phyloP scores from a whole-genome alignment of 2,797 vertebrate genomes.

The Sus cebifrons region DNA sequence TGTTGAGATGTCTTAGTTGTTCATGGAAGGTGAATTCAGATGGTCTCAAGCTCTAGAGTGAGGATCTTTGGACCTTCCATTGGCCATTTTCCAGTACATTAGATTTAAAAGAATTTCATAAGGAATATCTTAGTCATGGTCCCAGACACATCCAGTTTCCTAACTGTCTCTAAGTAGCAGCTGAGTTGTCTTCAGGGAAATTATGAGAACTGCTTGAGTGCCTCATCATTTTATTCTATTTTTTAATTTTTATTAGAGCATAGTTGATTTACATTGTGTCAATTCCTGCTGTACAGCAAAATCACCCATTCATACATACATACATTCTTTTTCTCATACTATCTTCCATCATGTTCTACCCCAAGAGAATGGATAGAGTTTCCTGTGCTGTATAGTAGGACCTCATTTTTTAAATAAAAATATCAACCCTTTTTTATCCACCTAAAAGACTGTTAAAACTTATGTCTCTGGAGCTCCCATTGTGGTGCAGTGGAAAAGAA shows the following conservation, averaged over 20 bases:
- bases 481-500: too few species aligned
- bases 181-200: not conserved
- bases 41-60: not conserved
- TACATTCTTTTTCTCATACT: too few species aligned
- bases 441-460: not conserved
- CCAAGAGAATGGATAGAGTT: too few species aligned
- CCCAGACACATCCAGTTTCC: not conserved
- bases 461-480: too few species aligned
- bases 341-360: too few species aligned
- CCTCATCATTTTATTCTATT: not conserved
- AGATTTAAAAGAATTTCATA: not conserved
- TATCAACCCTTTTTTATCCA: not conserved
- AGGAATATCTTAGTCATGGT: not conserved
- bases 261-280: too few species aligned
- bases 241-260: too few species aligned
- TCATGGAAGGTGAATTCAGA: constrained; percentile 33
- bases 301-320: too few species aligned
- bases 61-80: not conserved
- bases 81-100: not conserved
- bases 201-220: not conserved
- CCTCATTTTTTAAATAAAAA: not conserved
- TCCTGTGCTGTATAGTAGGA: too few species aligned
- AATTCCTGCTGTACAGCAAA: too few species aligned
- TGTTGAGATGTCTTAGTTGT: constrained; percentile 25
- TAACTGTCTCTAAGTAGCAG: not conserved